Evolutionary conservation across 2,888 invertebrate genomes (phyloP), one percentile per base, ranked within the genome.

Genomic region (Steinernema hermaphroditum): DNA sequence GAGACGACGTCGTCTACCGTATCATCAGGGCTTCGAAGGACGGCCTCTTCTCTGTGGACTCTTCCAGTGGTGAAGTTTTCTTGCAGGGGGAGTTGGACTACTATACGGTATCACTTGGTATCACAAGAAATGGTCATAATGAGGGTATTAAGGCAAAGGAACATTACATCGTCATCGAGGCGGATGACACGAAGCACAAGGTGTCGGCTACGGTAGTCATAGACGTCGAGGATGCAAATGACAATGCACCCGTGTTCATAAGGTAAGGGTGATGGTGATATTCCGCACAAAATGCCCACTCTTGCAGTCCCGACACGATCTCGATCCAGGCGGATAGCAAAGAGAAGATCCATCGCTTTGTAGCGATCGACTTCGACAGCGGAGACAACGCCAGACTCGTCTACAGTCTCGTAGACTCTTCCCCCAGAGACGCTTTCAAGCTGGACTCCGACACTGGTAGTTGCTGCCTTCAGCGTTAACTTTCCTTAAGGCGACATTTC

Each of bases 241-340:
- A 97, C 89, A 96, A 96, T 88, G 89, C 92, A 0, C 97, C 97
- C 8, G 91, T 92, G 83, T 96, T 97, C 86, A 92, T 92, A 69
- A 92, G 80, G 76, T 76, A 69, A 50, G 68, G 68, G 72, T 57
- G 29, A 73, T 8, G 46, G 54, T 9, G 41, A 62, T 14, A 41
- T 62, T 14, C 69, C 49, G 27, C 22, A 69, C n/a, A 8, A 62
- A 72, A 16, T 46, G 6, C 16, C 46, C 6, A 9, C 46, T 16
- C 6, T 27, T 54, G 14, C 44, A 74, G 71, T 44, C 43, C 50
- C n/a, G 46, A 44, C 24, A 62, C 34, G n/a, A 44, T 74, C 57
- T 43, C 32, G 22, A 46, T 70, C n/a, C 49, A 22, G 22, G 49
- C 70, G 29, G 57, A 37, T 14, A 49, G 24, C 27, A 54, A 54